A percentile compares a stretch with the other conserved stretches of the same genome.
Conservation (phyloP, 2,797 vertebrate species). For the Aplochiton taeniatus region DNA sequence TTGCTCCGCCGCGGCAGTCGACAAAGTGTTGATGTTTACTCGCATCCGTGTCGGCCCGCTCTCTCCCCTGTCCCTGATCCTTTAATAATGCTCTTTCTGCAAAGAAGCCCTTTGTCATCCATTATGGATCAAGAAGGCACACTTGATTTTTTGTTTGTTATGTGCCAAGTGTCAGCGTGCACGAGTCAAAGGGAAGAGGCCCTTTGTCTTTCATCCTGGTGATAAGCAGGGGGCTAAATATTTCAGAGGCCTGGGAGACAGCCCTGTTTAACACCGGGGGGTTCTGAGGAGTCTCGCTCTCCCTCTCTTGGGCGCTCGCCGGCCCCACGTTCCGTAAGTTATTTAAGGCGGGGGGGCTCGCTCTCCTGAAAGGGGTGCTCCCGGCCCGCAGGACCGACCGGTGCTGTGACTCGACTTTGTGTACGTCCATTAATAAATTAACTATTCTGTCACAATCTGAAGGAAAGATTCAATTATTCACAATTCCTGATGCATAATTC, state of each 20-base stretch:
- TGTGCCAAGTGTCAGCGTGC: slow-evolving; percentile 81
- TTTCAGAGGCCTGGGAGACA: slow-evolving; percentile 75
- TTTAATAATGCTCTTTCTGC: slow-evolving; percentile 78
- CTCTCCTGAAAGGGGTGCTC: slow-evolving; percentile 75
- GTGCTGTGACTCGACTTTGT: slow-evolving; percentile 78
- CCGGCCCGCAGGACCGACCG: slow-evolving; percentile 73
- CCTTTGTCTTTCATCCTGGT: slow-evolving; percentile 80
- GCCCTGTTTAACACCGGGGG: slow-evolving; percentile 68
- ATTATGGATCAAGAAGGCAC: slow-evolving; percentile 80
- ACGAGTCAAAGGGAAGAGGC: slow-evolving; percentile 81
- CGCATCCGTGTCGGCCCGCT: slow-evolving; percentile 49
- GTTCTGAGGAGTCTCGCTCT: slow-evolving; percentile 44
- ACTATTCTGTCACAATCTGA: slow-evolving; percentile 80
- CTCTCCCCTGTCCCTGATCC: slow-evolving; percentile 62
- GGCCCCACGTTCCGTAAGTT: slow-evolving; percentile 73
- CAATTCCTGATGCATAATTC: slow-evolving; percentile 79
- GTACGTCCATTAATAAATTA: slow-evolving; percentile 83
- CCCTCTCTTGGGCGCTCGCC: slow-evolving; percentile 57
- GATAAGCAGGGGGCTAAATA: slow-evolving; percentile 83
- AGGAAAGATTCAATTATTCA: slow-evolving; percentile 82
- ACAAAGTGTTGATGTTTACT: slow-evolving; percentile 73
- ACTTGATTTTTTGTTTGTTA: slow-evolving; percentile 81
- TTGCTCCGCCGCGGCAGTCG: slow-evolving; percentile 51
- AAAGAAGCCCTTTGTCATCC: slow-evolving; percentile 73
- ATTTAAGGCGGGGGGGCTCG: slow-evolving; percentile 76